Evolutionary conservation across 2,888 invertebrate species (phyloP).

Genomic region (Plusia festucae): DNA sequence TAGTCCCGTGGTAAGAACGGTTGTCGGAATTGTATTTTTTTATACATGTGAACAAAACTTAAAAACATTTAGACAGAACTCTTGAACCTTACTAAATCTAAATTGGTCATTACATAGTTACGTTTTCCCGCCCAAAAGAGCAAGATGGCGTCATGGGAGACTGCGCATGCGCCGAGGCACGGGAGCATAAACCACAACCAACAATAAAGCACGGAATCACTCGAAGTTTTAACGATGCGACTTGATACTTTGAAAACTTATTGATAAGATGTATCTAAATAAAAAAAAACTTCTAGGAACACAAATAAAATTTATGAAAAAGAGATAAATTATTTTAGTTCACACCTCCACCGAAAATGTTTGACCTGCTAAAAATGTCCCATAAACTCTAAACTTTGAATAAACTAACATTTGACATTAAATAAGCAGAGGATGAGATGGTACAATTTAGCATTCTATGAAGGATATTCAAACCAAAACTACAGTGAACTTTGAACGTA

Average conservation of each 20-base stretch:
- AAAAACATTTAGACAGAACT: conserved; percentile 13
- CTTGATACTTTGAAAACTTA: conserved; percentile 24
- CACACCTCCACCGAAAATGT: too few species aligned
- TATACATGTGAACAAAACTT: background rate
- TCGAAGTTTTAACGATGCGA: conserved; percentile 44
- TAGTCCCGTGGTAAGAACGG: too few species aligned
- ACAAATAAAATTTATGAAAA: background rate
- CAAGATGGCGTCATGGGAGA: conserved; percentile 87
- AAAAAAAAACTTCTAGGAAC: background rate
- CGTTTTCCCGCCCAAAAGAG: conserved; percentile 83
- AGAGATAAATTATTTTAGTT: too few species aligned
- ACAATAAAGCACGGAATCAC: conserved; percentile 63
- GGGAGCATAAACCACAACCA: conserved; percentile 84
- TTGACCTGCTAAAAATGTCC: too few species aligned
- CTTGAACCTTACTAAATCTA: conserved; percentile 27
- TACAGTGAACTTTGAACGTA: background rate
- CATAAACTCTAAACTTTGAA: too few species aligned
- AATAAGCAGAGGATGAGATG: background rate
- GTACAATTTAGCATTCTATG: background rate
- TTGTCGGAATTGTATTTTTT: too few species aligned
- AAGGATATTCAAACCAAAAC: background rate
- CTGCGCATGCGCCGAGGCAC: conserved; percentile 66
- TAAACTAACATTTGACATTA: too few species aligned
- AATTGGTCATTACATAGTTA: conserved; percentile 45
- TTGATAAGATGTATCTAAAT: background rate